Base-by-base conservation (phyloP, 2,113 vertebrate genomes). In the Cyprichromis sp. region DNA sequence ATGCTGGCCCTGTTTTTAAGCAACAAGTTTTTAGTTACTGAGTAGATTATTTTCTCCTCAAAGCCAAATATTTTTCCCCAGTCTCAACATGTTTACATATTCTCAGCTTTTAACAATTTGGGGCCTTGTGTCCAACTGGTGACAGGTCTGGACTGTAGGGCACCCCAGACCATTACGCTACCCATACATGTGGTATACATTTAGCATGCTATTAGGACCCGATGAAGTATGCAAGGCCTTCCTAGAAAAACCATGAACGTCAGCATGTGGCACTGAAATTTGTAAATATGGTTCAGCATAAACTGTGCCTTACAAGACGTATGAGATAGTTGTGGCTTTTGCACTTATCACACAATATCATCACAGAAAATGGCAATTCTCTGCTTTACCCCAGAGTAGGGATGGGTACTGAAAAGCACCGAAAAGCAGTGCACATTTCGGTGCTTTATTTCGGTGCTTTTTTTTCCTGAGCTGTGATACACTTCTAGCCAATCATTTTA, bases 1-100 rank as follows among this genome's bases (percentile, higher is more conserved):
- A 66, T 12, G 10, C 34, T 66, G 61, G 10, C 10, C 61, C 61
- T n/a, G 61, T 66, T 66, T 66, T 66, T 66, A 42, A 40, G 8
- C n/a, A 26, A 26, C 21, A 26, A 9, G 12, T 14, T 71, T 71
- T 71, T 71, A 14, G n/a, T 14, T 73, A 42, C n/a, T 0, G 0
- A 47, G 40, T 29, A 9, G 66, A 71, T 42, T 42, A 1, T 63
- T 3, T 61, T 61, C 0, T 4, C n/a, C 36, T 68, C 21, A 73
- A 73, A 73, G 8, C 0, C 4, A 7, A 71, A 71, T 42, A 21
- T 45, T 73, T 45, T 29, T 1, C 40, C 40, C 21, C 21, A 47
- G 40, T 47, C 40, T 76, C 13, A 47, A 50, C 42, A 76, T 11
- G 24, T 19, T 29, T 31, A 47, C 6, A 76, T 50, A 50, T 29